These are phyloP conservation scores for Megaceryle torquata DNA, from an alignment of 2,113 vertebrate species.

Conservation along the genomic window DNA sequence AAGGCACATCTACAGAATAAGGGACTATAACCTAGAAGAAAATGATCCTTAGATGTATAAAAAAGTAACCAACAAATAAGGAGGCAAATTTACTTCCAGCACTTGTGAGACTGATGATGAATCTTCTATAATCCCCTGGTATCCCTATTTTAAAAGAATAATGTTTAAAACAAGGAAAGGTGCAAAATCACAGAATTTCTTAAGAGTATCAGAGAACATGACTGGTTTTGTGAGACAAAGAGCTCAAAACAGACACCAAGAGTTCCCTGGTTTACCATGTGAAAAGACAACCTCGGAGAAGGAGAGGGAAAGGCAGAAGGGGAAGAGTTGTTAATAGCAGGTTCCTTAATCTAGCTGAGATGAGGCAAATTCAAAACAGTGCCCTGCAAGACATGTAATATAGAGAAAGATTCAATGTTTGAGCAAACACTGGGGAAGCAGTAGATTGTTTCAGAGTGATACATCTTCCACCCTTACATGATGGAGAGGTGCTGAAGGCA, in stretches of 20 bases:
- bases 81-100: neutral
- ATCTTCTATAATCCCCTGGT: neutral
- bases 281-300: neutral
- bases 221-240: neutral
- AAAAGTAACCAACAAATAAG: neutral
- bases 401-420: neutral
- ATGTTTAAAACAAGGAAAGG: neutral
- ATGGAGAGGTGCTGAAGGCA: neutral
- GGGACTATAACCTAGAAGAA: neutral
- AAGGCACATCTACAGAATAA: neutral
- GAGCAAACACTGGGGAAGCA: neutral
- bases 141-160: neutral
- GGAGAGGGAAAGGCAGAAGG: neutral
- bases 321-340: neutral
- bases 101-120: neutral
- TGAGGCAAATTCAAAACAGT: neutral
- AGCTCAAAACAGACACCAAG: neutral
- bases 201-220: neutral
- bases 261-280: neutral
- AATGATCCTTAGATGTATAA: neutral
- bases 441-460: neutral
- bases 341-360: neutral
- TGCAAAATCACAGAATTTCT: neutral
- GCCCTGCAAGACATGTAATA: neutral
- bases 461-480: neutral